A percentile compares a stretch with the other conserved stretches of the same genome.
Evolutionary conservation across 2,888 invertebrate species (phyloP).

Genomic region (Luperina testacea): DNA sequence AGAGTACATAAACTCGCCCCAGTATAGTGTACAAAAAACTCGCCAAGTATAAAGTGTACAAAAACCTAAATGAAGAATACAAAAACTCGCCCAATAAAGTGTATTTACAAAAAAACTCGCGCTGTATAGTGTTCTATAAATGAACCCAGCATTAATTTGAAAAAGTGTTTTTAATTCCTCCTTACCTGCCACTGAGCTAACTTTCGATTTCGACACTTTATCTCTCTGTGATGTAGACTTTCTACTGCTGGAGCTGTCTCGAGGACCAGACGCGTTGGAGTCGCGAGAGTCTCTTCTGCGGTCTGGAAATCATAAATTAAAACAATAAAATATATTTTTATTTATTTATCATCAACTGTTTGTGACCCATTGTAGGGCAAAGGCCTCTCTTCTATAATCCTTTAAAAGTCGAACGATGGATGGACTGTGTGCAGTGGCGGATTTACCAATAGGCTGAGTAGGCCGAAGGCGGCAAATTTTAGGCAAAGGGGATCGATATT

Average conservation of each 20-base stretch:
- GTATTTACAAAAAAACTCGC: background rate
- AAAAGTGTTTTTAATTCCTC: background rate
- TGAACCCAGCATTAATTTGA: no score
- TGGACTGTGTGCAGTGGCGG: background rate
- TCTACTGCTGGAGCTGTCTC: slow-evolving; percentile 80
- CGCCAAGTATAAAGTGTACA: no score
- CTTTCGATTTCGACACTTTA: slow-evolving; percentile 79
- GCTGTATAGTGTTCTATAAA: background rate
- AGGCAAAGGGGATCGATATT: background rate
- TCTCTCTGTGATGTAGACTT: slow-evolving; percentile 84
- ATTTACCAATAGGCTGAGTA: background rate
- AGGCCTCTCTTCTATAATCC: background rate
- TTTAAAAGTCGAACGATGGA: no score
- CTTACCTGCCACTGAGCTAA: slow-evolving; percentile 74
- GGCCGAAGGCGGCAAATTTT: background rate
- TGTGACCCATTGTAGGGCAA: background rate
- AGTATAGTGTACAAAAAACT: background rate
- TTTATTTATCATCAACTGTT: background rate
- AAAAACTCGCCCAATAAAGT: background rate
- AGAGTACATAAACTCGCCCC: no score
- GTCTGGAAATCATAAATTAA: slow-evolving; percentile 70
- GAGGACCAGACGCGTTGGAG: slow-evolving; percentile 87
- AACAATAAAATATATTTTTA: background rate
- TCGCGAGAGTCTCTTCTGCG: slow-evolving; percentile 87
- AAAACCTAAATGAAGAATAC: background rate